Base-by-base conservation (phyloP, 1,140 invertebrate genomes). In the Anthonomus grandis region DNA sequence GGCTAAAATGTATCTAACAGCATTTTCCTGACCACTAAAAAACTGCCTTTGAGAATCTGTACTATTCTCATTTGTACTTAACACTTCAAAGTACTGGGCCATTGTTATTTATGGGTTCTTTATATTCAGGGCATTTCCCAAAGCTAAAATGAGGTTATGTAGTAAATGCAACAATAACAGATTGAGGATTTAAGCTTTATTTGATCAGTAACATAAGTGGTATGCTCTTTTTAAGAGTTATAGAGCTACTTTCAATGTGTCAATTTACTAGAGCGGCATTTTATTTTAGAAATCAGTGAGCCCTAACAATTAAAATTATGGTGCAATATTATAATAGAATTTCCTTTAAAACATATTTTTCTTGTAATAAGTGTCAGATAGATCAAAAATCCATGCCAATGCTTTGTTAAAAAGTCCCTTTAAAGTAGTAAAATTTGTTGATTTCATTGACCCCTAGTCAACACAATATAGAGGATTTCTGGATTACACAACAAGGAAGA, bases 11-110 rank as follows among this genome's bases (percentile, higher is more conserved):
- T 58, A 58, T 17, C 47, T 19, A 27, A 65, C 62, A 38, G 60
- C 56, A 60, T 60, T 65, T 19, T 70, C 59, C 27, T 68, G 71
- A 17, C 70, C 60, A 57, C 67, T 71, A 59, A 63, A 71, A 45
- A 68, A 64, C 64, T 53, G 72, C 41, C 24, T 15, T 23, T 15
- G 13, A 24, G 57, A 70, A 56, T 63, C 72, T 64, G 37, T 54
- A 18, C 63, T 62, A 39, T 62, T 59, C 46, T 71, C 66, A 45
- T 56, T 56, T 61, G 70, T 64, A 52, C 62, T 66, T 47, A 74
- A 59, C 44, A 74, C 69, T 48, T 73, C 70, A 60, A 66, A 73
- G 58, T 70, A 75, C 46, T 73, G 72, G 23, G 74, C 72, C 74
- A 75, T 75, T 34, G 47, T 56, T 45, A 31, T n/a, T 9, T 31